Conservation (phyloP, 2,888 invertebrate species). For the Octonoba sinensis region DNA sequence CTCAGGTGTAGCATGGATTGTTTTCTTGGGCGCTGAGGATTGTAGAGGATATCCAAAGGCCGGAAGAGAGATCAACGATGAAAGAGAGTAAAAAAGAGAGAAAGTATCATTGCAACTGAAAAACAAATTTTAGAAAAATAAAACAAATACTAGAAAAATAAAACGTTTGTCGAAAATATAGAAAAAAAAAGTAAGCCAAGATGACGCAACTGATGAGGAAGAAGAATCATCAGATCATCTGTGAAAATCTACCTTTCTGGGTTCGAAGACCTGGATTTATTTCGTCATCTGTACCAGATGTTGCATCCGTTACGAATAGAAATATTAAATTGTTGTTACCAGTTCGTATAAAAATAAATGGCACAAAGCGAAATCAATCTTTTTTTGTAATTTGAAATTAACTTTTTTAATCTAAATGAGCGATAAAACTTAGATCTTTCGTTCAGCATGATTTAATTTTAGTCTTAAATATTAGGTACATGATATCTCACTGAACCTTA, state of each 20-base stretch:
- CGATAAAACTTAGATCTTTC: neutral
- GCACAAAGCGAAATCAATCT: neutral
- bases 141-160: neutral
- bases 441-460: neutral
- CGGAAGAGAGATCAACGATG: neutral
- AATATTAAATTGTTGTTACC: neutral
- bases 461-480: neutral
- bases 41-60: neutral
- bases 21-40: neutral
- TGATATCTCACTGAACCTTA: neutral
- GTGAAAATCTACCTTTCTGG: neutral
- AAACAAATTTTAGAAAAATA: neutral
- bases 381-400: neutral
- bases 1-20: neutral
- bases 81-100: neutral
- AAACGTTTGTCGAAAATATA: neutral
- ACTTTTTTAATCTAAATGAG: neutral
- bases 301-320: neutral
- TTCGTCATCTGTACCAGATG: neutral
- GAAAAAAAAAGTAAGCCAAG: neutral
- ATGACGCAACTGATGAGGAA: too few species aligned
- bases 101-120: neutral
- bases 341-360: neutral
- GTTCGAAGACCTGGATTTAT: neutral
- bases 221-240: too few species aligned